Conservation (phyloP, 2,113 vertebrate genomes). For the Ctenodactylus gundi region DNA sequence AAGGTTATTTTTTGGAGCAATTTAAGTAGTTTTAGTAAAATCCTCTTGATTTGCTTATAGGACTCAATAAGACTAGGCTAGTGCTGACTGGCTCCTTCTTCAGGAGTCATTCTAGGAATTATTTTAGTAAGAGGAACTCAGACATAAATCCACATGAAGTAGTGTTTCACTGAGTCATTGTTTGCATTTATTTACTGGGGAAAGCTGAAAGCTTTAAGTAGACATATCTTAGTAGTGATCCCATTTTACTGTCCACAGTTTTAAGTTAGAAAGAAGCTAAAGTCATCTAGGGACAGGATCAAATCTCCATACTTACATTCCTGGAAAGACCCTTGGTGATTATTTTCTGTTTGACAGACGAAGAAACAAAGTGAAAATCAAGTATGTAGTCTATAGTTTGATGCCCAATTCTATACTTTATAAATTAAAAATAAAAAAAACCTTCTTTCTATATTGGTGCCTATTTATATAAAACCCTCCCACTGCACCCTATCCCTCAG, state of each 20-base stretch:
- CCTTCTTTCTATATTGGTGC: not conserved
- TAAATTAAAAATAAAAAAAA: not conserved
- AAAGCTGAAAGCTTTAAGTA: not conserved
- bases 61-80: not conserved
- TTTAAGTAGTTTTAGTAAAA: conserved; percentile 39
- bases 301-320: not conserved
- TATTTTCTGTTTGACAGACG: not conserved
- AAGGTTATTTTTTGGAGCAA: conserved; percentile 52
- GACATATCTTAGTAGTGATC: not conserved
- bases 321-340: not conserved
- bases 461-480: conserved; percentile 32
- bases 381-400: not conserved
- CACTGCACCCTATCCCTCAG: not conserved
- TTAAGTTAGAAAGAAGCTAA: not conserved
- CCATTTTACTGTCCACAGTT: not conserved
- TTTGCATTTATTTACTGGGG: conserved; percentile 24
- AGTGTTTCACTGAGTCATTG: not conserved
- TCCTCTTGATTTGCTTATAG: not conserved
- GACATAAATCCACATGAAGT: not conserved
- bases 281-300: not conserved
- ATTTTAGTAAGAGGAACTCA: not conserved
- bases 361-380: conserved; percentile 1
- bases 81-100: not conserved
- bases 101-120: not conserved
- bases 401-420: not conserved